A percentile compares a stretch with the other conserved stretches of the same genome.
Evolutionary conservation across 2,888 invertebrate genomes (phyloP).

Genomic region (Phyto melanocephala): DNA sequence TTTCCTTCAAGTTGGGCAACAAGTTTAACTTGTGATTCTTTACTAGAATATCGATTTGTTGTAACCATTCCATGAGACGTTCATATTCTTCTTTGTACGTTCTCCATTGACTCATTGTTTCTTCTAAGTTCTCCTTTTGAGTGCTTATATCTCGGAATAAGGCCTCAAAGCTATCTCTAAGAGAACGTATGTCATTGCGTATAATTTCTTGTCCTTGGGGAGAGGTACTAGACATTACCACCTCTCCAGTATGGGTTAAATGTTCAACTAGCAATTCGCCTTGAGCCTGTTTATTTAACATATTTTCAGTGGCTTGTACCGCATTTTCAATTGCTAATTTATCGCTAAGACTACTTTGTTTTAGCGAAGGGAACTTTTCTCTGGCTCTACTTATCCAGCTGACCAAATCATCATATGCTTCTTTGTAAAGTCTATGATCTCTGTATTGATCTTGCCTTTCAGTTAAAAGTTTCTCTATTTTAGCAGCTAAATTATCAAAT

Average conservation of each 20-base stretch:
- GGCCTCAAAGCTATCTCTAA: constrained; percentile 90
- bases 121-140: constrained; percentile 90
- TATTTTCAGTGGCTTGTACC: constrained; percentile 90
- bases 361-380: constrained; percentile 92
- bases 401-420: constrained; percentile 92
- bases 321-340: constrained; percentile 93
- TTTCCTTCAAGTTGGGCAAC: constrained; percentile 88
- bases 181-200: constrained; percentile 90
- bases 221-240: constrained; percentile 90
- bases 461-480: constrained; percentile 86
- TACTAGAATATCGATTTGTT: constrained; percentile 93
- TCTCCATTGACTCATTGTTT: constrained; percentile 90
- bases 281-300: constrained; percentile 93
- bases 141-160: constrained; percentile 91
- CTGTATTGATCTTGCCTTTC: constrained; percentile 92
- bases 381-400: constrained; percentile 92
- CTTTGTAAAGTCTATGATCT: constrained; percentile 93
- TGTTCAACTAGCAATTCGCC: constrained; percentile 93
- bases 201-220: constrained; percentile 88
- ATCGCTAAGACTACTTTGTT: constrained; percentile 90
- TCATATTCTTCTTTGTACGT: constrained; percentile 96
- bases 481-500: constrained; percentile 88
- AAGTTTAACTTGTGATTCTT: constrained; percentile 93
- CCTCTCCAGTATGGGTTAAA: constrained; percentile 91
- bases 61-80: constrained; percentile 93